Evolutionary conservation across 2,888 invertebrate species (phyloP).

Genomic region (Plemyria rubiginata): DNA sequence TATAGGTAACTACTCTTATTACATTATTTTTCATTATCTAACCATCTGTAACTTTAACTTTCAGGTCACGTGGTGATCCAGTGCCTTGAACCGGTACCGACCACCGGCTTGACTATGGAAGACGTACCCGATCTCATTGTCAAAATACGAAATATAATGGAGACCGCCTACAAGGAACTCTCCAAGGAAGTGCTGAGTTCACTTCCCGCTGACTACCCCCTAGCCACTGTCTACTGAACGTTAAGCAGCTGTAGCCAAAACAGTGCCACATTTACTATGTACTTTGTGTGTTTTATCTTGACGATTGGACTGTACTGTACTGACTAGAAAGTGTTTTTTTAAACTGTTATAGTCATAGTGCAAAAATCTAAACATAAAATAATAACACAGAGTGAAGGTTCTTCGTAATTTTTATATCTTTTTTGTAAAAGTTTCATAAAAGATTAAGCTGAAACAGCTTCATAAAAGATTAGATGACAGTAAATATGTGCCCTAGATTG

Average conservation of each 20-base stretch:
- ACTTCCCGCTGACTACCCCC: conserved; percentile 78
- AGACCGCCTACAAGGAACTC: conserved; percentile 76
- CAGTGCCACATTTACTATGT: conserved; percentile 40
- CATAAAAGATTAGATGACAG: no score
- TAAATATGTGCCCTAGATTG: no score
- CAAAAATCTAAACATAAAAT: no score
- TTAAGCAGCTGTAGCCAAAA: conserved; percentile 12
- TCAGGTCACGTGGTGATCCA: conserved; percentile 83
- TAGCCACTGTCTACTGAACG: conserved; percentile 65
- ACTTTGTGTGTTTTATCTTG: conserved; percentile 18
- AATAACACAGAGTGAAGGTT: no score
- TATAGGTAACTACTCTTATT: no score
- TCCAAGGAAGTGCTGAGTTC: conserved; percentile 77
- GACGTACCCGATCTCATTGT: conserved; percentile 80
- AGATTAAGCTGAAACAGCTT: no score
- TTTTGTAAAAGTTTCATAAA: no score
- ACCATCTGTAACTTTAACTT: conserved; percentile 41
- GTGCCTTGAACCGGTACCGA: conserved; percentile 82
- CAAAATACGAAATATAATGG: conserved; percentile 78
- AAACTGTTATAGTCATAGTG: not conserved
- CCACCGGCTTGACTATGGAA: conserved; percentile 74
- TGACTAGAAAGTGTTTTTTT: not conserved
- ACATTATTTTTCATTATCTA: conserved; percentile 9
- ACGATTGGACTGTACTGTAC: not conserved
- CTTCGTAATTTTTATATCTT: no score